Evolutionary conservation across 1,140 invertebrate genomes (phyloP).

Genomic region (Thalassaphorura encarpata): DNA sequence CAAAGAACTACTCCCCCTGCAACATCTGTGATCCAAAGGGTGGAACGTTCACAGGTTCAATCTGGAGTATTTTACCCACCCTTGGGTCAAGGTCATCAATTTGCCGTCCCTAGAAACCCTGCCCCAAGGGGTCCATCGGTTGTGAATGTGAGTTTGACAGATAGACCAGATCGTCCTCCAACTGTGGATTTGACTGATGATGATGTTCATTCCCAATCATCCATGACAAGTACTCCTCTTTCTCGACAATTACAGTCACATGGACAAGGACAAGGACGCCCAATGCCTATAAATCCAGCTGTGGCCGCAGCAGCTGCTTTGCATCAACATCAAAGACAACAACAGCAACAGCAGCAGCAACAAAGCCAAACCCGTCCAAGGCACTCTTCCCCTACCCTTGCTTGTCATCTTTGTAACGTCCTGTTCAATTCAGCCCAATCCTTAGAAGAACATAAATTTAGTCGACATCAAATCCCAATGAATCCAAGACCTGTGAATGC

Average conservation of each 20-base stretch:
- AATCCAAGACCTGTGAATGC: background rate
- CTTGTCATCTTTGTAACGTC: constrained; percentile 8
- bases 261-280: background rate
- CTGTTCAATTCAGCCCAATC: background rate
- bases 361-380: background rate
- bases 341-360: background rate
- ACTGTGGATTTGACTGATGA: constrained; percentile 31
- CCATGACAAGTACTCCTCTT: background rate
- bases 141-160: background rate
- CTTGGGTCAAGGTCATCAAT: constrained; percentile 9
- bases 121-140: constrained; percentile 7
- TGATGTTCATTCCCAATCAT: constrained; percentile 2
- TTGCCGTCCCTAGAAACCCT: constrained; percentile 16
- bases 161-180: constrained; percentile 27
- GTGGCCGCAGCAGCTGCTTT: background rate
- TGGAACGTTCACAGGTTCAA: background rate
- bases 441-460: constrained; percentile 14
- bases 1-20: constrained; percentile 5
- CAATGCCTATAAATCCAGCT: no score
- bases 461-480: background rate
- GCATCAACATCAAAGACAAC: background rate
- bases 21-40: constrained; percentile 5
- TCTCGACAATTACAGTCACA: background rate
- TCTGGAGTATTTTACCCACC: no score
- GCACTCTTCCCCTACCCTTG: background rate